Base-by-base conservation (phyloP, 2,797 vertebrate genomes). In the Falco columbarius region DNA sequence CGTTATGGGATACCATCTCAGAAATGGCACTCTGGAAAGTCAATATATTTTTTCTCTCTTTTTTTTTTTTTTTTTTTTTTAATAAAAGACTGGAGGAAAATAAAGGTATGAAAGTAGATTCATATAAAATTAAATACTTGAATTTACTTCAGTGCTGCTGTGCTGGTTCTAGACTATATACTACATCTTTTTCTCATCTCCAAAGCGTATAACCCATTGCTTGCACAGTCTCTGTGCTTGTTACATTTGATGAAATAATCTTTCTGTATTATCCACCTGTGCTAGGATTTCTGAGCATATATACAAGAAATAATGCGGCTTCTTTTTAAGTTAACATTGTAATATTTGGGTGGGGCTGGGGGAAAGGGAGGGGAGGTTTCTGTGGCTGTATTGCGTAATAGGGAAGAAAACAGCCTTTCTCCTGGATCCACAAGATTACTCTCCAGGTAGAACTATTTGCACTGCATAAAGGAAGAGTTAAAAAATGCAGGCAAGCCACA, bases 1-100 rank as follows among this genome's bases (percentile, higher is more conserved):
- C 63, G 61, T 93, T 84, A 85, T 89, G 77, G 71, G 81, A 92
- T 90, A 42, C 86, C 32, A 10, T 90, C 76, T 93, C 66, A 71
- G 86, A 92, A 96, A 85, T 74, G 55, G 47, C 81, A 90, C 86
- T 86, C 76, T 58, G 59, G 88, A 93, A 92, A 95, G n/a, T 74
- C 87, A 91, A 82, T 42, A 36, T 29, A 56, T 80, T 86, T 84
- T 77, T 89, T 88, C 55, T 86, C 14, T 40, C 14, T 15, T 40
- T 47, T 86, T 61, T 76, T 76, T 44, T 44, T 18, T 40, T 40
- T 47, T 86, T 61, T 76, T 76, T 44, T 44, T 44, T 44, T 36
- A 42, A 68, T 59, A 92, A 77, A 63, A 65, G 71, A 40, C 77
- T 77, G 65, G 44, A 95, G 46, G 30, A 85, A 89, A 84, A 80